Conservation (phyloP, 2,113 vertebrate genomes). For the Petromus typicus region DNA sequence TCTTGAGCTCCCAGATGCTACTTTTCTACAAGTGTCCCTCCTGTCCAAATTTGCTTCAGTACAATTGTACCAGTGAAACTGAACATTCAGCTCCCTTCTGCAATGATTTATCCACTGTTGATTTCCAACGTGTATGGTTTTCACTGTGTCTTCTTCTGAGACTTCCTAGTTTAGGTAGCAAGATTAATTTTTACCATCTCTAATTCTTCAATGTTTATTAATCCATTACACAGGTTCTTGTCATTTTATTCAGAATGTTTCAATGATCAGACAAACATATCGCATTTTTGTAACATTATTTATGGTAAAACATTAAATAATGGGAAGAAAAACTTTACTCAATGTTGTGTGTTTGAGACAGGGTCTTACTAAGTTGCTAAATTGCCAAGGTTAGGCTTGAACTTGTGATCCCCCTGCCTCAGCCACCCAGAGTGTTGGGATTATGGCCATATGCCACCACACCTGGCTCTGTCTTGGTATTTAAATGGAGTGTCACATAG, state of each 20-base stretch:
- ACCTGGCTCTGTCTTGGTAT: background rate
- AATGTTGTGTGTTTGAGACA: background rate
- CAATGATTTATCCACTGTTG: background rate
- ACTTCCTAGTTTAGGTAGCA: background rate
- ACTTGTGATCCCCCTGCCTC: background rate
- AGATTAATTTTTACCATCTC: background rate
- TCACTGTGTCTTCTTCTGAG: background rate
- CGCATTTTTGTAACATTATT: conserved; percentile 7
- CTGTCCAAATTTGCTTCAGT: background rate
- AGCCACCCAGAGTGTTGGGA: background rate
- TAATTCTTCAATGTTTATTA: background rate
- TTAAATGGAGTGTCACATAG: background rate
- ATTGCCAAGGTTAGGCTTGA: background rate
- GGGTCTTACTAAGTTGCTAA: background rate
- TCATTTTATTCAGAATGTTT: conserved; percentile 27
- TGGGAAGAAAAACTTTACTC: conserved; percentile 16
- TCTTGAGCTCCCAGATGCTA: background rate
- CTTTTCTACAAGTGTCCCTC: background rate
- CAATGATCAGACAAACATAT: background rate
- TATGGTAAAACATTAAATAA: conserved; percentile 2
- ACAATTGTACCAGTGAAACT: background rate
- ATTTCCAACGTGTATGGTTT: background rate
- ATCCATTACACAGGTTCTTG: background rate
- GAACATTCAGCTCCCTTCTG: background rate
- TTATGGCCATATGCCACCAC: background rate